Percentiles rank a stretch among this genome's conserved stretches.
These are phyloP conservation scores for Latrodectus geometricus DNA, from an alignment of 1,140 invertebrate genomes.

Conservation along the genomic window DNA sequence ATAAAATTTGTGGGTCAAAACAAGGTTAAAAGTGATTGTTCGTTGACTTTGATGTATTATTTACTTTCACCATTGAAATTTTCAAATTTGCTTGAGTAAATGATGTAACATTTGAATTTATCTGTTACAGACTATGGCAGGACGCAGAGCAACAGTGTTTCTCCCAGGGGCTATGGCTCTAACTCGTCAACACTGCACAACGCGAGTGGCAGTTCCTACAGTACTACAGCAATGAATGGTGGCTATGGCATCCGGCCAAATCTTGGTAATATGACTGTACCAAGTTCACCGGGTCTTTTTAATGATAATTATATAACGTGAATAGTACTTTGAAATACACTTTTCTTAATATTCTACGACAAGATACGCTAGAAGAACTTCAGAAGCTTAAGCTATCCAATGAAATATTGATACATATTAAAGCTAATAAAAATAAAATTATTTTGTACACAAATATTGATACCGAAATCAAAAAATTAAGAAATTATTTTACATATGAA, in stretches of 20 bases:
- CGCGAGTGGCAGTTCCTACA: slow-evolving; percentile 69
- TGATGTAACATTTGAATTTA: slow-evolving; percentile 70
- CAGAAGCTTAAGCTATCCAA: too few relatives aligned
- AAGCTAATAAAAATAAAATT: too few relatives aligned
- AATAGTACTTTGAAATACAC: too few relatives aligned
- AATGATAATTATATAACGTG: slow-evolving; percentile 71
- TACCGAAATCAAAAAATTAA: too few relatives aligned
- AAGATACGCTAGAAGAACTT: too few relatives aligned
- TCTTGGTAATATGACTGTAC: slow-evolving; percentile 65
- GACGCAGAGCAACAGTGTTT: slow-evolving; percentile 83
- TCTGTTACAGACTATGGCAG: slow-evolving; percentile 80
- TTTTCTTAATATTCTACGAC: too few relatives aligned
- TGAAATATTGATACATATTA: too few relatives aligned
- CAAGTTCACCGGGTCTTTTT: slow-evolving; percentile 75
- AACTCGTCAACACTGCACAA: slow-evolving; percentile 94
- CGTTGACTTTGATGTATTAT: too few relatives aligned
- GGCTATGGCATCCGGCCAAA: slow-evolving; percentile 70
- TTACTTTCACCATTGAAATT: slow-evolving; percentile 64
- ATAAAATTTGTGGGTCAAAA: too few relatives aligned
- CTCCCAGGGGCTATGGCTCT: slow-evolving; percentile 86
- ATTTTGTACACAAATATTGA: too few relatives aligned
- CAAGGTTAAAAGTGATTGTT: too few relatives aligned
- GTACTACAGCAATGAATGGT: slow-evolving; percentile 72
- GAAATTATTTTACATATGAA: too few relatives aligned
- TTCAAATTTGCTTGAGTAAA: slow-evolving; percentile 80